Evolutionary conservation across 2,888 invertebrate species (phyloP).

Genomic region (Zootermopsis nevadensis): DNA sequence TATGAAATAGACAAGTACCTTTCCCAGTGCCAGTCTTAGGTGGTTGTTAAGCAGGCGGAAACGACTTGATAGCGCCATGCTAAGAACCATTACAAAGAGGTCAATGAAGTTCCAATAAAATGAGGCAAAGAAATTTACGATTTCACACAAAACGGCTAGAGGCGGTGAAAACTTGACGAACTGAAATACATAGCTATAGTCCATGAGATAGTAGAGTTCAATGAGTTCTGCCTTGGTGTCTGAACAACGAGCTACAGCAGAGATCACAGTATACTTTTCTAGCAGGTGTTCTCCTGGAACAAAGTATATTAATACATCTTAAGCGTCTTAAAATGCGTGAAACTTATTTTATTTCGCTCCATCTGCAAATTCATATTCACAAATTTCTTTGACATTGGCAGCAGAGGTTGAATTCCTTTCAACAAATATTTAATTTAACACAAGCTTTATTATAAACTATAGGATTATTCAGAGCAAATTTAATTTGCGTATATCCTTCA

Average conservation of each 20-base stretch:
- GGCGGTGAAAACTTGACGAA: neutral
- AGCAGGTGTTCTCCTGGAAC: neutral
- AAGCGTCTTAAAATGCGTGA: too few species aligned
- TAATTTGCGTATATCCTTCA: too few species aligned
- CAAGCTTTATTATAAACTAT: too few species aligned
- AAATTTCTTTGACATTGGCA: too few species aligned
- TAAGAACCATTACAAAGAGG: neutral
- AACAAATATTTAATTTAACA: too few species aligned
- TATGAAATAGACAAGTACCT: neutral
- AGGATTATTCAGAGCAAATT: too few species aligned
- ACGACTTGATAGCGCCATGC: neutral
- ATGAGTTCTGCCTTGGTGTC: neutral
- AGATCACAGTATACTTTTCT: neutral
- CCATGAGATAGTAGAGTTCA: neutral
- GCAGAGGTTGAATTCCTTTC: too few species aligned
- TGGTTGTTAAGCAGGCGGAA: neutral
- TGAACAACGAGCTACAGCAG: neutral
- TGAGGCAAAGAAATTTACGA: neutral
- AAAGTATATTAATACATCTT: neutral
- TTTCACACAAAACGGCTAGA: neutral
- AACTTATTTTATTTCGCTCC: too few species aligned
- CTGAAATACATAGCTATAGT: neutral
- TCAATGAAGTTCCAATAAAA: constrained; percentile 11
- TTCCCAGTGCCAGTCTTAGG: neutral
- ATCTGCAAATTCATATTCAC: too few species aligned